Evolutionary conservation across 2,888 invertebrate species (phyloP).

Genomic region (Parochlus steinenii): DNA sequence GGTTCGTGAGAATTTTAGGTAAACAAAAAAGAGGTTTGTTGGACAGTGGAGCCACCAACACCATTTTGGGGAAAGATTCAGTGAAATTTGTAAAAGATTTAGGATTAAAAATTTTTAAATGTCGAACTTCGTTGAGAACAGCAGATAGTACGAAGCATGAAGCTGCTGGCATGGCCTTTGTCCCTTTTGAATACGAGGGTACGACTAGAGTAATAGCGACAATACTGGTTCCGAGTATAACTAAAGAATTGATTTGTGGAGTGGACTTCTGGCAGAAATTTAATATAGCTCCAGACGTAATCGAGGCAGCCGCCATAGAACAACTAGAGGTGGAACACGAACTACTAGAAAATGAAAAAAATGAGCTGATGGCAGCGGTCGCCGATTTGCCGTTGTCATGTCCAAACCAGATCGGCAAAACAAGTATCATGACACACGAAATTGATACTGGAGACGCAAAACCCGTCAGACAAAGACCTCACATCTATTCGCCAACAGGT

Average conservation of each 20-base stretch:
- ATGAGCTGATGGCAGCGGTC: not conserved
- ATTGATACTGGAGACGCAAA: constrained; percentile 1
- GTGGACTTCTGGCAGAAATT: not conserved
- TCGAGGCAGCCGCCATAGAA: not conserved
- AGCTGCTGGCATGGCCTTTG: not conserved
- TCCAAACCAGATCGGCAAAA: not conserved
- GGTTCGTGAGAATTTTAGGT: constrained; percentile 1
- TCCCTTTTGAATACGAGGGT: not conserved
- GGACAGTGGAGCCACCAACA: not conserved
- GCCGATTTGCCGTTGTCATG: not conserved
- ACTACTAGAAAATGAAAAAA: not conserved
- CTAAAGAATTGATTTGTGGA: not conserved
- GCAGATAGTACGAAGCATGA: not conserved
- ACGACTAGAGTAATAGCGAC: not conserved
- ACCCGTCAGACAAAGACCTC: constrained; percentile 1
- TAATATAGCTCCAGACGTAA: not conserved
- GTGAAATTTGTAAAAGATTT: not conserved
- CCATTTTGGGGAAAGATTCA: constrained; percentile 3
- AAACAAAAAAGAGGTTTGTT: not conserved
- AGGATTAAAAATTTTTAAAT: not conserved
- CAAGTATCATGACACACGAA: not conserved
- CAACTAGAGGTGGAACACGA: not conserved
- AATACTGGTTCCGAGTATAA: not conserved
- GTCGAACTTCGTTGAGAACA: not conserved
- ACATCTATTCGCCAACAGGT: not conserved